Evolutionary conservation across 2,797 vertebrate genomes (phyloP).

Genomic region (Clamator glandarius): DNA sequence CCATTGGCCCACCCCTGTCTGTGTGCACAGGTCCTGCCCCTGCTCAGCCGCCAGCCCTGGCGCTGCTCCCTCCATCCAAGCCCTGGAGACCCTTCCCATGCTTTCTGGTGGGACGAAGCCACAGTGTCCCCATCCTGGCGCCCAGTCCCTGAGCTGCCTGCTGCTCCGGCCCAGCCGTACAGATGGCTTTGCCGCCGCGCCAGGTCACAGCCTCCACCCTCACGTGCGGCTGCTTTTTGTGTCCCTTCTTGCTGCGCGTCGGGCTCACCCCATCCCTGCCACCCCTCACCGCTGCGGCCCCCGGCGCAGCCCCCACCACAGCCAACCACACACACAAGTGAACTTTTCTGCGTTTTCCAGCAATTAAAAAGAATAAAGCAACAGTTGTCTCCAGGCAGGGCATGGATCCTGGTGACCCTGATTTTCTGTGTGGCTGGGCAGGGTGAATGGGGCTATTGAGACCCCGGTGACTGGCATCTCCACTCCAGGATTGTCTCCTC

Average conservation of each 20-base stretch:
- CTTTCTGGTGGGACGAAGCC: rapidly evolving
- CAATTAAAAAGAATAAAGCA: constrained; percentile 88
- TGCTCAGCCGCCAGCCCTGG: neutral
- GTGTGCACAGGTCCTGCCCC: neutral
- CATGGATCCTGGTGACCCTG: constrained; percentile 84
- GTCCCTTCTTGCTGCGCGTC: neutral
- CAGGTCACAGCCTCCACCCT: constrained; percentile 8
- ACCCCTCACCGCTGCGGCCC: neutral
- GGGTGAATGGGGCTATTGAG: constrained; percentile 90
- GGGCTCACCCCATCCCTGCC: neutral
- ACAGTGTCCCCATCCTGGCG: rapidly evolving
- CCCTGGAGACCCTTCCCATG: neutral
- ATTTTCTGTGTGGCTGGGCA: constrained; percentile 95
- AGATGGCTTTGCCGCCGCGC: neutral
- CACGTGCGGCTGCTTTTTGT: constrained; percentile 1
- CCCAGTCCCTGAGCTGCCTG: rapidly evolving
- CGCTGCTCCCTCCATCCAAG: neutral
- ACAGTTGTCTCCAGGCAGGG: constrained; percentile 86
- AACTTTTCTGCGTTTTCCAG: constrained; percentile 72
- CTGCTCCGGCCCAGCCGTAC: neutral
- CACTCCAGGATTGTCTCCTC: constrained; percentile 84
- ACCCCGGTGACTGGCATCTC: constrained; percentile 77
- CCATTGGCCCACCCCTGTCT: rapidly evolving
- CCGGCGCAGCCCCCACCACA: neutral
- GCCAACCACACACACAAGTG: constrained; percentile 68